These are phyloP conservation scores for Vidua macroura DNA, from an alignment of 2,113 vertebrate species.

Conservation along the genomic window DNA sequence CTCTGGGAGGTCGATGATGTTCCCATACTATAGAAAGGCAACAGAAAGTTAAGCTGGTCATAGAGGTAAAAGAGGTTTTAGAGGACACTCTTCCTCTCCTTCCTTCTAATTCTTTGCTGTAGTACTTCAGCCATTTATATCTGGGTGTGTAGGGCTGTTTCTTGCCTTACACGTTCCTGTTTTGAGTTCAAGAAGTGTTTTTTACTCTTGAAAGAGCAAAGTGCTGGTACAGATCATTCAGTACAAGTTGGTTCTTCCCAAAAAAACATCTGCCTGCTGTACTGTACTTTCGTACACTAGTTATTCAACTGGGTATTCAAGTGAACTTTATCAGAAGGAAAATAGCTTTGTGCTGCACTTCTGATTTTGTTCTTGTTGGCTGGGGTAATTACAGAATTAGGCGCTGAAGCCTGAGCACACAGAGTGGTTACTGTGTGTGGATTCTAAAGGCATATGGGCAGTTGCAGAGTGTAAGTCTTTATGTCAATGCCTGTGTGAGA, in stretches of 20 bases:
- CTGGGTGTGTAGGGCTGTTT: background rate
- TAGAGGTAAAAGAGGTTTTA: background rate
- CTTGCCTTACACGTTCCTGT: background rate
- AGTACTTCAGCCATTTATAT: background rate
- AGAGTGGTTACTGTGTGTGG: background rate
- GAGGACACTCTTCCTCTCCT: background rate
- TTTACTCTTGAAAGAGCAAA: background rate
- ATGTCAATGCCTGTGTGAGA: background rate
- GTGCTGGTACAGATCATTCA: background rate
- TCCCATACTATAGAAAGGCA: background rate
- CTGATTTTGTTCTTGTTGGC: background rate
- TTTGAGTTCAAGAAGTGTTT: background rate
- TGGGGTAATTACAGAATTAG: background rate
- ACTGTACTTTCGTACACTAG: background rate
- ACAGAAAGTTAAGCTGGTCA: background rate
- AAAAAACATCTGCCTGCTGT: background rate
- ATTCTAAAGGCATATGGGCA: background rate
- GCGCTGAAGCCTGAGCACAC: background rate
- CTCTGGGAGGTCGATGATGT: background rate
- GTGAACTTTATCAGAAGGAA: background rate
- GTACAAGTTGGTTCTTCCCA: background rate
- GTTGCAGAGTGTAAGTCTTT: background rate
- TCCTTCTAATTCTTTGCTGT: background rate
- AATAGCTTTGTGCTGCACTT: background rate
- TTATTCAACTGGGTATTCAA: background rate